Conservation (phyloP, 2,113 vertebrate species). For the Bagarius yarrelli region DNA sequence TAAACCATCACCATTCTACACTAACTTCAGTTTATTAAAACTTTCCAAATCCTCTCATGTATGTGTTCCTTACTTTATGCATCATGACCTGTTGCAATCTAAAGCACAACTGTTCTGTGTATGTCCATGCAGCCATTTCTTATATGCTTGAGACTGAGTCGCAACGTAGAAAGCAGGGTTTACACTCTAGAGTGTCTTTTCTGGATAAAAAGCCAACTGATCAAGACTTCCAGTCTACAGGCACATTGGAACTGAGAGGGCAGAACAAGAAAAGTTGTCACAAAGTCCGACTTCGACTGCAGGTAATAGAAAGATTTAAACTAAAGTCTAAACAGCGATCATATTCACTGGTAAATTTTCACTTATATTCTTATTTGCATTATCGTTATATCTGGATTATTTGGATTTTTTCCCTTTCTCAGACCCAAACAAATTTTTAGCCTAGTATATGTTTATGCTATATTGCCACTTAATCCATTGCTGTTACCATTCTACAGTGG, state of each 20-base stretch:
- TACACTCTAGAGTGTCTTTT: conserved; percentile 80
- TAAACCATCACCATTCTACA: too few relatives aligned
- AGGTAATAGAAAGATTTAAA: conserved; percentile 68
- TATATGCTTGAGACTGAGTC: conserved; percentile 83
- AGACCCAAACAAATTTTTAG: neutral
- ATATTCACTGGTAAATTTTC: neutral
- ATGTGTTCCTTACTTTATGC: neutral
- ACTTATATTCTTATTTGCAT: neutral
- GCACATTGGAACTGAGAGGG: conserved; percentile 72
- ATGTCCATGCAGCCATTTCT: conserved; percentile 69
- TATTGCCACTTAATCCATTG: neutral
- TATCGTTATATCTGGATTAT: neutral
- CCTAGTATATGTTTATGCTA: neutral
- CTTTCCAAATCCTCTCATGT: too few relatives aligned
- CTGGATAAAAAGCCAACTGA: conserved; percentile 59
- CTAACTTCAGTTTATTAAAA: too few relatives aligned
- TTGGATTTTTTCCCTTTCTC: neutral
- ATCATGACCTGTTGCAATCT: neutral
- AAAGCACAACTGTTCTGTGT: neutral
- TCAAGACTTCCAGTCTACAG: conserved; percentile 72
- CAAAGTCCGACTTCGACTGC: conserved; percentile 72
- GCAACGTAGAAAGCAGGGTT: conserved; percentile 75
- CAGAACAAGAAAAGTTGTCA: conserved; percentile 79
- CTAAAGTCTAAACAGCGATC: neutral
- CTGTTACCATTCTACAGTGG: neutral